These are phyloP conservation scores for Bedellia somnulentella DNA, from an alignment of 2,888 invertebrate species.

Conservation along the genomic window DNA sequence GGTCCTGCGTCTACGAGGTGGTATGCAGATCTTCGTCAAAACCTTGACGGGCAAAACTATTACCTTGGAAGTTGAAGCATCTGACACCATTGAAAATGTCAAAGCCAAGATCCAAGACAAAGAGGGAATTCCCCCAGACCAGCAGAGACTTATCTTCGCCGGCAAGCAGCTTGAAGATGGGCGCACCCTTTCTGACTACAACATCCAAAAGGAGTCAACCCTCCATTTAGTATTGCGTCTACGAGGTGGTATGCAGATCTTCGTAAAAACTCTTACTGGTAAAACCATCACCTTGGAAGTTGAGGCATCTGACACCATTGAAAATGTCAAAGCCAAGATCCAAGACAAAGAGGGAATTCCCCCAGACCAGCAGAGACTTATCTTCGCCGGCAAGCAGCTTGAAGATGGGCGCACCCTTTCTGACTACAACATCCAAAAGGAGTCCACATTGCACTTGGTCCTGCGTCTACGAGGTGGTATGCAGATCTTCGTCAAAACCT, in stretches of 20 bases:
- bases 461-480: slow-evolving; percentile 15
- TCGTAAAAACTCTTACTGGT: slow-evolving; percentile 20
- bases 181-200: slow-evolving; percentile 24
- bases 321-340: slow-evolving; percentile 20
- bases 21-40: slow-evolving; percentile 26
- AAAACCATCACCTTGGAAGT: slow-evolving; percentile 22
- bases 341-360: slow-evolving; percentile 21
- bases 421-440: slow-evolving; percentile 18
- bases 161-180: slow-evolving; percentile 27
- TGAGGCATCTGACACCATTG: slow-evolving; percentile 18
- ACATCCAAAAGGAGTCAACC: slow-evolving; percentile 21
- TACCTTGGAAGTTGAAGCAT: slow-evolving; percentile 21
- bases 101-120: slow-evolving; percentile 28
- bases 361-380: slow-evolving; percentile 19
- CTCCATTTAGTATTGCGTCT: slow-evolving; percentile 17
- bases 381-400: slow-evolving; percentile 20
- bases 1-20: slow-evolving; percentile 10
- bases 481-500: slow-evolving; percentile 16
- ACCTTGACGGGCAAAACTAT: slow-evolving; percentile 26
- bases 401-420: slow-evolving; percentile 19
- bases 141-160: slow-evolving; percentile 24
- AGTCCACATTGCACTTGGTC: slow-evolving; percentile 14
- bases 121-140: slow-evolving; percentile 27
- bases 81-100: slow-evolving; percentile 25
- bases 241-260: slow-evolving; percentile 20